phyloP scores from a whole-genome alignment of 2,113 vertebrate genomes.

The Austrofundulus limnaeus region DNA sequence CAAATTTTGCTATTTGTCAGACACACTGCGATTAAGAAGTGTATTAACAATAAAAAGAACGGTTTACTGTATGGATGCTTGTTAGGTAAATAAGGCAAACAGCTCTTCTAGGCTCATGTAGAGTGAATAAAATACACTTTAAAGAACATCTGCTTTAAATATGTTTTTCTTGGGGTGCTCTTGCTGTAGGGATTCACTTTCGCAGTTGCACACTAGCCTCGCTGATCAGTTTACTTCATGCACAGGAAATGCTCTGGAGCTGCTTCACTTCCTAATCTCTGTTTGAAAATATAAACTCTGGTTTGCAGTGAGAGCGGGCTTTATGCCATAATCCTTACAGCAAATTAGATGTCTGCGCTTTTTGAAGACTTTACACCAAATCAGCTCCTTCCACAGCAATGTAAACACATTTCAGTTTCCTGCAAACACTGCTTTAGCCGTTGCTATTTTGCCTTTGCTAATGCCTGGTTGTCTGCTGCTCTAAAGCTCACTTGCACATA shows the following conservation, averaged over 20 bases:
- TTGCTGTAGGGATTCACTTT: neutral
- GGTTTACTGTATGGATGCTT: neutral
- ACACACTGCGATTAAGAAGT: neutral
- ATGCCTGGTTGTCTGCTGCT: constrained; percentile 36
- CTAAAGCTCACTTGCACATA: constrained; percentile 22
- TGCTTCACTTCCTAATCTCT: constrained; percentile 25
- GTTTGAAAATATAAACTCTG: constrained; percentile 37
- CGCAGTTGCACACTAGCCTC: neutral
- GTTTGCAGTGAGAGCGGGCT: constrained; percentile 51
- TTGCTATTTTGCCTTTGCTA: constrained; percentile 17
- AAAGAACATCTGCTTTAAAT: constrained; percentile 1
- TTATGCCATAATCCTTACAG: constrained; percentile 68
- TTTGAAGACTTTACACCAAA: constrained; percentile 68
- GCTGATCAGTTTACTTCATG: constrained; percentile 17
- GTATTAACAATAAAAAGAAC: constrained; percentile 2
- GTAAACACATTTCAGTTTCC: constrained; percentile 64
- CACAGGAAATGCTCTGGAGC: constrained; percentile 6
- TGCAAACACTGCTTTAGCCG: constrained; percentile 20
- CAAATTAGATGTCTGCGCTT: constrained; percentile 52
- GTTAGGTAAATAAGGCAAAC: constrained; percentile 2
- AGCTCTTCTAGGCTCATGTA: constrained; percentile 1
- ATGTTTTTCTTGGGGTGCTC: neutral
- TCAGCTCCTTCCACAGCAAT: constrained; percentile 42
- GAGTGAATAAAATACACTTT: constrained; percentile 2
- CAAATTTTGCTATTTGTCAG: too few species aligned